A percentile compares a stretch with the other conserved stretches of the same genome.
These are phyloP conservation scores for Thermophis baileyi DNA, from an alignment of 2,113 vertebrate genomes.

Conservation along the genomic window DNA sequence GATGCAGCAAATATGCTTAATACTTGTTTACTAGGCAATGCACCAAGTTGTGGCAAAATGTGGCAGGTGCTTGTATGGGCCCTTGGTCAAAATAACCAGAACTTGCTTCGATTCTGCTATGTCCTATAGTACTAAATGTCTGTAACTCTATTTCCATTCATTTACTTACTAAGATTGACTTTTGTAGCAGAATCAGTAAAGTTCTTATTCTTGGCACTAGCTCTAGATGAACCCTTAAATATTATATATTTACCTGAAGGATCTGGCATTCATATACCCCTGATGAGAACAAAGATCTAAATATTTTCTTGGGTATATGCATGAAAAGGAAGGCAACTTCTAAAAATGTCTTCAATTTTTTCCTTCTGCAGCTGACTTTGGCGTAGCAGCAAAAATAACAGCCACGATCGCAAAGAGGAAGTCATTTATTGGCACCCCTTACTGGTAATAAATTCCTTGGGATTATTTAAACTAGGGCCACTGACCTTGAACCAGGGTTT, in stretches of 20 bases:
- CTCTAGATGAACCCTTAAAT: background rate
- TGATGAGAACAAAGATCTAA: background rate
- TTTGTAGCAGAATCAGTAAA: background rate
- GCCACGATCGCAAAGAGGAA: slow-evolving; percentile 98
- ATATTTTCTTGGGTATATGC: background rate
- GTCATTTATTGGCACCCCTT: slow-evolving; percentile 98
- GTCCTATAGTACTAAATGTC: background rate
- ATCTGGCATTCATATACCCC: background rate
- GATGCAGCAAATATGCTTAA: background rate
- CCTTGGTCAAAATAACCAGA: background rate
- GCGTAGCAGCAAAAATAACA: slow-evolving; percentile 98
- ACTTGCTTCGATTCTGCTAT: background rate
- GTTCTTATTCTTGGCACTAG: background rate
- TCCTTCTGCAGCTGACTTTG: slow-evolving; percentile 86
- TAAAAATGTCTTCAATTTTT: slow-evolving; percentile 24
- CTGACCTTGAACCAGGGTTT: background rate
- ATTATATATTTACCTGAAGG: background rate
- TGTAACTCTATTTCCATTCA: background rate
- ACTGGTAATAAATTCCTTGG: slow-evolving; percentile 79
- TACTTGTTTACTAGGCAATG: background rate
- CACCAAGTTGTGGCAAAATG: background rate
- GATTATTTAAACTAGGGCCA: background rate
- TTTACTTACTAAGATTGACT: background rate
- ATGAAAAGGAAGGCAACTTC: background rate
- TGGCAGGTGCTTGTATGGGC: background rate